Evolutionary conservation across 1,140 invertebrate genomes (phyloP).

Genomic region (Zophobas morio): DNA sequence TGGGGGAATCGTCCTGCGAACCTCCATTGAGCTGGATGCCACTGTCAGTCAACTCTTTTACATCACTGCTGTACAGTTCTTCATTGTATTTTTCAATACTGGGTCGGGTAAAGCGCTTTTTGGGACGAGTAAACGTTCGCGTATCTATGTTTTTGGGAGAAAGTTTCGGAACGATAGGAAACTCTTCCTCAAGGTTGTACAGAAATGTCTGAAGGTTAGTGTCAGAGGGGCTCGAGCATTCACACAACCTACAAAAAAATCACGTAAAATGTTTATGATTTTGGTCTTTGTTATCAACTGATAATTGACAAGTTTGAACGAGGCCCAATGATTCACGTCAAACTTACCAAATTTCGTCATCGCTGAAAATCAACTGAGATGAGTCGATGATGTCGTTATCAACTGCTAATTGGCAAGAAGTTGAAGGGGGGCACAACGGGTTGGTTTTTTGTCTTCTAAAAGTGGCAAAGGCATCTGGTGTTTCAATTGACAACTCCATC

Average conservation of each 20-base stretch:
- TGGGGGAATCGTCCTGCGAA: constrained; percentile 23
- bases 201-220: constrained; percentile 24
- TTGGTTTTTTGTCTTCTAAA: constrained; percentile 4
- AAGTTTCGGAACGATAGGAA: constrained; percentile 46
- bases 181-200: constrained; percentile 7
- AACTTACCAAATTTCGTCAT: constrained; percentile 65
- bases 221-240: constrained; percentile 34
- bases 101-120: constrained; percentile 65
- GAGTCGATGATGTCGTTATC: constrained; percentile 61
- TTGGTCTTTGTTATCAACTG: not conserved
- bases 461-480: not conserved
- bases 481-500: constrained; percentile 21
- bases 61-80: constrained; percentile 58
- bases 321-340: constrained; percentile 46
- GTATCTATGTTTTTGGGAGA: constrained; percentile 67
- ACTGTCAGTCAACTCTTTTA: constrained; percentile 33
- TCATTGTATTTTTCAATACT: constrained; percentile 67
- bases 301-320: not conserved
- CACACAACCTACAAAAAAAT: constrained; percentile 51
- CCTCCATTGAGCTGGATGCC: constrained; percentile 16
- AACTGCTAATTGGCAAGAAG: constrained; percentile 29
- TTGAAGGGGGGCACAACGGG: not conserved
- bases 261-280: too few species aligned
- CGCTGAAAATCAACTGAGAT: constrained; percentile 58
- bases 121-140: constrained; percentile 70